These are phyloP conservation scores for Chloropsis cyanopogon DNA, from an alignment of 2,113 vertebrate species.

Conservation along the genomic window DNA sequence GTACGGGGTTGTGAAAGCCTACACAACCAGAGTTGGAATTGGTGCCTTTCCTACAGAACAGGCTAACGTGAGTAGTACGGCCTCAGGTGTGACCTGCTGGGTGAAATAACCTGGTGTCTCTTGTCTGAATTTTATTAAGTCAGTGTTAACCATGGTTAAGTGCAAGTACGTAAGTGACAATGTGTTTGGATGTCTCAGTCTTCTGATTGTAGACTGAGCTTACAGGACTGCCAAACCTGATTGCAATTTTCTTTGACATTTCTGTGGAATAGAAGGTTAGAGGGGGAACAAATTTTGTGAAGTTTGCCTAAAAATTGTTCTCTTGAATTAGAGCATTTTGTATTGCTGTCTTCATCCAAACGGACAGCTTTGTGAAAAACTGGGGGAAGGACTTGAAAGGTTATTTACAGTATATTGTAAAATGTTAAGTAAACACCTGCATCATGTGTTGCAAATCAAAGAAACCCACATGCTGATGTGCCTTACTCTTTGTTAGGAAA, in stretches of 20 bases:
- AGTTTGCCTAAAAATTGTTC: not conserved
- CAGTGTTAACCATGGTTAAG: not conserved
- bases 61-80: constrained; percentile 81
- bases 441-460: not conserved
- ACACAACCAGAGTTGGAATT: constrained; percentile 94
- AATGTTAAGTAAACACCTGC: not conserved
- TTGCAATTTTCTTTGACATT: not conserved
- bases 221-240: not conserved
- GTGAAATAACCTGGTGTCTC: not conserved
- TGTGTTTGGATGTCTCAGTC: not conserved
- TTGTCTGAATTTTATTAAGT: not conserved
- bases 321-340: not conserved
- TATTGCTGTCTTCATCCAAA: not conserved
- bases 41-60: constrained; percentile 96
- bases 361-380: not conserved
- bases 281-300: not conserved
- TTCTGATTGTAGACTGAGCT: not conserved
- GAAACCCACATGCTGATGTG: not conserved
- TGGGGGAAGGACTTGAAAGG: not conserved
- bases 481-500: constrained; percentile 71
- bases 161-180: not conserved
- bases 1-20: constrained; percentile 94
- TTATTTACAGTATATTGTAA: not conserved
- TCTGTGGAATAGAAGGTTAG: not conserved
- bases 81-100: not conserved